Percentiles rank a stretch among this genome's conserved stretches.
These are phyloP conservation scores for Flabesymbios commensalis DNA, from an alignment of 2,888 invertebrate genomes.

Conservation along the genomic window DNA sequence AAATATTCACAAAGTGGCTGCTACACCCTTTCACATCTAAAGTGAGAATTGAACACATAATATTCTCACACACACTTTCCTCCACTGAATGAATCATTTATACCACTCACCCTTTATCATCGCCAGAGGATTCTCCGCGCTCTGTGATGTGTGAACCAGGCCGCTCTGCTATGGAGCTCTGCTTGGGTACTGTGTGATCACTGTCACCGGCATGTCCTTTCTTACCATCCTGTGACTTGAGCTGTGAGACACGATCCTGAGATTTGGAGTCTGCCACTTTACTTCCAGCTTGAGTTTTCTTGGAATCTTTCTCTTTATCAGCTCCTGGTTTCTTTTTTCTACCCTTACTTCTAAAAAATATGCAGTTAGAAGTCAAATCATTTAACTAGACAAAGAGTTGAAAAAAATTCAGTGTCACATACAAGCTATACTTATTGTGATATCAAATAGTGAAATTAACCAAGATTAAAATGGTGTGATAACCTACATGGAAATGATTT, in stretches of 20 bases:
- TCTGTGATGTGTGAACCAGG: constrained; percentile 59
- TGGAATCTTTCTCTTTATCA: constrained; percentile 40
- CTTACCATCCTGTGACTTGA: constrained; percentile 39
- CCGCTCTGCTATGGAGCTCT: constrained; percentile 45
- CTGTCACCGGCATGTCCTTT: constrained; percentile 41
- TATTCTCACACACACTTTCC: too few species aligned
- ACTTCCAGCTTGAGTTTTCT: constrained; percentile 44
- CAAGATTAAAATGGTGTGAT: too few species aligned
- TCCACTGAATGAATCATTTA: too few species aligned
- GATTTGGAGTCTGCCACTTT: constrained; percentile 37
- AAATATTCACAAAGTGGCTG: too few species aligned
- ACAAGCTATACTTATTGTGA: too few species aligned
- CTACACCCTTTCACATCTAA: too few species aligned
- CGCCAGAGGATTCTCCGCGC: constrained; percentile 24
- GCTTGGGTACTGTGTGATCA: constrained; percentile 41
- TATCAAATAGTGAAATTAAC: too few species aligned
- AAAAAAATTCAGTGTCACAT: too few species aligned
- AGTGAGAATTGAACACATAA: too few species aligned
- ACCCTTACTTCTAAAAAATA: constrained; percentile 3
- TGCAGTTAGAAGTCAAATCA: too few species aligned
- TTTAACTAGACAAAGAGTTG: too few species aligned
- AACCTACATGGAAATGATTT: too few species aligned
- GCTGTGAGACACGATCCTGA: constrained; percentile 40
- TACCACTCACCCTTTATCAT: constrained; percentile 20
- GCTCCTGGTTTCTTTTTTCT: constrained; percentile 35